These are phyloP conservation scores for Spodoptera picta DNA, from an alignment of 2,888 invertebrate genomes.

Conservation along the genomic window DNA sequence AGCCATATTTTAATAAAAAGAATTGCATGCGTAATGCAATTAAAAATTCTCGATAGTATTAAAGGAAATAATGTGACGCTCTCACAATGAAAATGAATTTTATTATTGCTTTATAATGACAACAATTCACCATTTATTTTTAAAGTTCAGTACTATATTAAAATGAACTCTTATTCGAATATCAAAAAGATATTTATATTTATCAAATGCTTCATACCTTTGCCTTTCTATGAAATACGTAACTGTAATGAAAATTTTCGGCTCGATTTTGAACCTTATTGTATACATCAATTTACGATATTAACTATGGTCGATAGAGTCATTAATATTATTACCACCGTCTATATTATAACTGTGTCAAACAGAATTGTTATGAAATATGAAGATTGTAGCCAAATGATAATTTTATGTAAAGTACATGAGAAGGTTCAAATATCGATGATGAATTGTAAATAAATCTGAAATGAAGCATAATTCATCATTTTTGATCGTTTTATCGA, in stretches of 20 bases:
- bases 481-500: not conserved
- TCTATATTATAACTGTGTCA: conserved; percentile 15
- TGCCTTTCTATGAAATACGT: not conserved
- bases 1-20: conserved; percentile 16
- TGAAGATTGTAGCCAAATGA: conserved; percentile 20
- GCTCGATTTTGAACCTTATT: conserved; percentile 3
- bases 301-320: conserved; percentile 5
- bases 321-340: not conserved
- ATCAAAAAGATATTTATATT: too few species aligned
- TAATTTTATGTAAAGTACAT: conserved; percentile 24
- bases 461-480: not conserved
- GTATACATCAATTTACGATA: not conserved
- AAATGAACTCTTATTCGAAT: too few species aligned
- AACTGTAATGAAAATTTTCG: not conserved
- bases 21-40: conserved; percentile 12
- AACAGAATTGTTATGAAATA: conserved; percentile 19
- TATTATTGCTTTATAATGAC: conserved; percentile 23
- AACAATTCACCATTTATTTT: too few species aligned
- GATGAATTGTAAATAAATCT: conserved; percentile 1
- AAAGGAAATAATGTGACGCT: conserved; percentile 16
- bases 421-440: not conserved
- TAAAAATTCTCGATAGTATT: conserved; percentile 13
- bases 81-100: conserved; percentile 16
- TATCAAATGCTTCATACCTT: too few species aligned
- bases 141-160: too few species aligned